Evolutionary conservation across 2,797 vertebrate genomes (phyloP).

Genomic region (Pipistrellus kuhlii): DNA sequence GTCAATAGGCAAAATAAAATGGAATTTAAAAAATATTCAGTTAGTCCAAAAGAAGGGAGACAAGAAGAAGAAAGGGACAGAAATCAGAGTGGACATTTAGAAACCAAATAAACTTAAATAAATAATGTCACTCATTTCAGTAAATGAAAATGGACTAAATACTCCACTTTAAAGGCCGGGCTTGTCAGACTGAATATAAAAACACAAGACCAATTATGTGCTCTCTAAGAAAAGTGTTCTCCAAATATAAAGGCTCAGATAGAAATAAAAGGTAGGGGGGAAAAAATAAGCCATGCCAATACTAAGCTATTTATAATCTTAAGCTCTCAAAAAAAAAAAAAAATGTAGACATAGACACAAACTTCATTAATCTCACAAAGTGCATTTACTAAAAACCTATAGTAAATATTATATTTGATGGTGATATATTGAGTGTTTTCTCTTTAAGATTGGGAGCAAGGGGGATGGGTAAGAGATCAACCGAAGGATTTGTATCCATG

Average conservation of each 20-base stretch:
- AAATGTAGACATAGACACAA: not conserved
- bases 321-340: not conserved
- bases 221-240: not conserved
- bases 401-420: not conserved
- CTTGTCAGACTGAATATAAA: not conserved
- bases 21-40: not conserved
- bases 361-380: not conserved
- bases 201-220: not conserved
- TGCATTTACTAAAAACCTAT: not conserved
- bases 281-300: not conserved
- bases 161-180: not conserved
- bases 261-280: not conserved
- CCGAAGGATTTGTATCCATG: too few relatives aligned
- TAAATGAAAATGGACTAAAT: not conserved
- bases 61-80: not conserved
- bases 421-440: not conserved
- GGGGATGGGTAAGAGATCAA: too few relatives aligned
- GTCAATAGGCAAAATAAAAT: not conserved
- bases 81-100: not conserved
- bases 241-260: not conserved
- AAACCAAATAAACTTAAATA: slow-evolving; percentile 14
- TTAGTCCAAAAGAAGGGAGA: not conserved
- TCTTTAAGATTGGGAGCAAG: not conserved
- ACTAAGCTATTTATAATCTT: not conserved
- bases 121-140: not conserved